A percentile compares a stretch with the other conserved stretches of the same genome.
Conservation (phyloP, 1,140 invertebrate species). For the Hycleus cichorii region DNA sequence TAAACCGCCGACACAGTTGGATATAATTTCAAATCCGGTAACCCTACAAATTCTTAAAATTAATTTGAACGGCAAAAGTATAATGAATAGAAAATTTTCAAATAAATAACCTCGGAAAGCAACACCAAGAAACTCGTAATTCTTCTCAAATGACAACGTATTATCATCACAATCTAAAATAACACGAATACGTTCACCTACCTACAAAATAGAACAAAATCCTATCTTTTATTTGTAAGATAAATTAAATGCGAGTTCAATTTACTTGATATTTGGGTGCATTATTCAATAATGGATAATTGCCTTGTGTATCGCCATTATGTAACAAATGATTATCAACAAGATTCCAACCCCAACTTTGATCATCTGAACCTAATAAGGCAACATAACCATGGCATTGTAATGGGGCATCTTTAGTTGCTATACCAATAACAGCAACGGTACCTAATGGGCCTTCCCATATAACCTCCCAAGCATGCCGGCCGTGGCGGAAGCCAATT, state of each 20-base stretch:
- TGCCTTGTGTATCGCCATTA: conserved; percentile 92
- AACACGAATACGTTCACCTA: conserved; percentile 93
- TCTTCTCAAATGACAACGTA: conserved; percentile 96
- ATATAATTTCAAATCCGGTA: conserved; percentile 89
- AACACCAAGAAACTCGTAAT: conserved; percentile 96
- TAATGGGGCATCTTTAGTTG: conserved; percentile 87
- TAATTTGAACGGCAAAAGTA: neutral
- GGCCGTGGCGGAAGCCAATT: conserved; percentile 86
- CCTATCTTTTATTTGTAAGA: conserved; percentile 1
- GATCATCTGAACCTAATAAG: conserved; percentile 87
- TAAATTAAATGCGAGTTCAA: conserved; percentile 1
- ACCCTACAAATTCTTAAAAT: conserved; percentile 51
- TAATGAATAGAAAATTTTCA: neutral
- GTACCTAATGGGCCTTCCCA: conserved; percentile 98
- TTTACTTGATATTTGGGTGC: conserved; percentile 94
- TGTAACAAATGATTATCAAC: conserved; percentile 96
- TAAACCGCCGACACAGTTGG: conserved; percentile 97
- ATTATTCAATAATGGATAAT: conserved; percentile 93
- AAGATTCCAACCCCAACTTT: conserved; percentile 99
- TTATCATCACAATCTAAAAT: conserved; percentile 97
- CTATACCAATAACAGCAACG: conserved; percentile 90
- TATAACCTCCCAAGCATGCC: conserved; percentile 97
- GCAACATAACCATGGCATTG: conserved; percentile 92
- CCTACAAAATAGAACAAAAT: conserved; percentile 52
- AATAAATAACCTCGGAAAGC: conserved; percentile 76